Percentiles rank a stretch among this genome's conserved stretches.
phyloP scores from a whole-genome alignment of 2,797 vertebrate genomes.

The Parauchenoglanis ngamensis region DNA sequence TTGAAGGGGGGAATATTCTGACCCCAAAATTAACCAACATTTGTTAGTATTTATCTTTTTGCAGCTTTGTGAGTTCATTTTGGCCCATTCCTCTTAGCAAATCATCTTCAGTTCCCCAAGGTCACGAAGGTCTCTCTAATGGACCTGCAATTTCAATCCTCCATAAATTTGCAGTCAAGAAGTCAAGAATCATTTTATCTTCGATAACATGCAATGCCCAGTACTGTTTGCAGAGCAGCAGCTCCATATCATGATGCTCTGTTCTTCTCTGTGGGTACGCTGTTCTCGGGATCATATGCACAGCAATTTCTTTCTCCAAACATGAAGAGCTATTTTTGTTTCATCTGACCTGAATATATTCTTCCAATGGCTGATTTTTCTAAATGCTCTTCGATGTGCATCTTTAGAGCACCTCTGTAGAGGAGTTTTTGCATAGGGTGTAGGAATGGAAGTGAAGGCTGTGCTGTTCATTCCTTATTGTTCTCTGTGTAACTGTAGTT shows the following conservation, averaged over 20 bases:
- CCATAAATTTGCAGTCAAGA: not conserved
- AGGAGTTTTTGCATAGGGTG: not conserved
- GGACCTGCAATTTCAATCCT: not conserved
- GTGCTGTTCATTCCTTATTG: not conserved
- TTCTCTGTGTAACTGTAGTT: not conserved
- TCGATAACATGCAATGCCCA: not conserved
- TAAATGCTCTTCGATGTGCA: not conserved
- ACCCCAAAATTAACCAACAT: not conserved
- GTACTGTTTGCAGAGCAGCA: not conserved
- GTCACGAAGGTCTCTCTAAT: not conserved
- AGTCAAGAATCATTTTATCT: not conserved
- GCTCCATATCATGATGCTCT: not conserved
- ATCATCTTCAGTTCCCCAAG: not conserved
- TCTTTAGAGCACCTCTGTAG: too few relatives aligned
- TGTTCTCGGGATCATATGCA: not conserved
- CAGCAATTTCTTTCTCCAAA: not conserved
- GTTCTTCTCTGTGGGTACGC: not conserved
- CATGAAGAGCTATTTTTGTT: not conserved
- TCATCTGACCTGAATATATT: not conserved
- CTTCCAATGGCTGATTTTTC: not conserved
- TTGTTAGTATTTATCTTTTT: not conserved
- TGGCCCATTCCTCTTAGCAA: not conserved
- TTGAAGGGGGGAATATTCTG: not conserved
- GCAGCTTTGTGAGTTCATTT: not conserved
- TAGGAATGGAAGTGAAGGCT: not conserved